These are phyloP conservation scores for Cosmia trapezina DNA, from an alignment of 2,888 invertebrate species.

Conservation along the genomic window DNA sequence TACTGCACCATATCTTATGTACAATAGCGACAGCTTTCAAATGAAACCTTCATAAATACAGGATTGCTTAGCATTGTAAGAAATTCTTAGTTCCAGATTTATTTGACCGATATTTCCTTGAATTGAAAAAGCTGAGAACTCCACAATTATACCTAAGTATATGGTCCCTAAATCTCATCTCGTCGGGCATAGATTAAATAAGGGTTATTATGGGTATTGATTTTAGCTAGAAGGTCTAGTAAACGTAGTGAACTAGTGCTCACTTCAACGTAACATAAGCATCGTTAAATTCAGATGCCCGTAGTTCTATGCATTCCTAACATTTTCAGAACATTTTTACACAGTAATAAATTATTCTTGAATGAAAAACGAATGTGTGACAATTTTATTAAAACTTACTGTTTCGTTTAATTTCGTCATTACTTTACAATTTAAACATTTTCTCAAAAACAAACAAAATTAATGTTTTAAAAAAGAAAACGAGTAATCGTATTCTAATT, in stretches of 20 bases:
- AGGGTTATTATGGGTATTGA: conserved; percentile 3
- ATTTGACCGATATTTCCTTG: conserved; percentile 21
- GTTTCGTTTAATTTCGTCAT: neutral
- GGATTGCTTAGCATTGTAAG: conserved; percentile 7
- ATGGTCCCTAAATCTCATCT: conserved; percentile 17
- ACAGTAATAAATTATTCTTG: neutral
- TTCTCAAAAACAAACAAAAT: conserved; percentile 7
- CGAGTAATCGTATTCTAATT: conserved; percentile 20
- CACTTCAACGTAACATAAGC: neutral
- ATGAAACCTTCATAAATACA: conserved; percentile 20
- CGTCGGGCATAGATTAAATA: conserved; percentile 22
- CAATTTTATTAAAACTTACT: neutral
- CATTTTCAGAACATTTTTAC: neutral
- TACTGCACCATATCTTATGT: conserved; percentile 17
- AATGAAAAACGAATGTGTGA: neutral
- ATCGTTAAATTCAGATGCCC: neutral
- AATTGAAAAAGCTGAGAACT: conserved; percentile 21
- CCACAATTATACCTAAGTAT: conserved; percentile 14
- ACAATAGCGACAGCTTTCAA: conserved; percentile 21
- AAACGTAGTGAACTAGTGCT: neutral
- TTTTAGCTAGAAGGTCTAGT: neutral
- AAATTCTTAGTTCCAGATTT: conserved; percentile 17
- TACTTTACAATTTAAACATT: neutral
- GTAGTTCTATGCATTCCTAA: neutral
- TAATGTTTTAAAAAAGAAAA: conserved; percentile 3